phyloP scores from a whole-genome alignment of 2,113 vertebrate genomes.

The Andinoacara biseriatus region DNA sequence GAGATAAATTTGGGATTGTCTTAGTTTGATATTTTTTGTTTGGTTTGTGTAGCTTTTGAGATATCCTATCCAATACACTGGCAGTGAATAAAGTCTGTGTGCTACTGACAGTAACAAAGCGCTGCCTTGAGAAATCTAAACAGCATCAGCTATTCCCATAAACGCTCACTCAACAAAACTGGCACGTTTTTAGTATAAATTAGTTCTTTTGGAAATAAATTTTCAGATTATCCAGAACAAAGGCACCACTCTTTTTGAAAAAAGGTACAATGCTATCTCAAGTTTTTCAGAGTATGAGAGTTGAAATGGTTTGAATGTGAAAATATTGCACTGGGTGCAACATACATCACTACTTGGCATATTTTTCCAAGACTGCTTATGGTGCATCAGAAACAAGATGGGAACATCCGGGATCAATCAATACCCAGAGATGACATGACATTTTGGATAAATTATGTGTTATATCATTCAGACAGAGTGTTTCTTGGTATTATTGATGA shows the following conservation, averaged over 20 bases:
- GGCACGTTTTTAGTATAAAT: neutral
- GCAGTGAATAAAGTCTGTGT: neutral
- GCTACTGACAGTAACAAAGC: neutral
- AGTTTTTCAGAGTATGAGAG: neutral
- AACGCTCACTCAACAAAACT: neutral
- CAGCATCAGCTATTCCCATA: neutral
- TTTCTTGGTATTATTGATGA: neutral
- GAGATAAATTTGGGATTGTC: rapidly evolving
- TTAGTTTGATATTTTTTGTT: neutral
- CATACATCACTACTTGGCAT: neutral
- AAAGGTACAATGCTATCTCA: neutral
- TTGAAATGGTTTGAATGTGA: neutral
- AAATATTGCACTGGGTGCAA: neutral
- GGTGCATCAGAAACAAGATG: neutral
- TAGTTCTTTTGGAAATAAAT: neutral
- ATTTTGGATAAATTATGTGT: neutral
- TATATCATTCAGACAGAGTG: neutral
- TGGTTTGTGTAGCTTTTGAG: neutral
- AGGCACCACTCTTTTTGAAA: neutral
- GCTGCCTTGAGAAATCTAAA: neutral
- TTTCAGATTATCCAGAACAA: neutral
- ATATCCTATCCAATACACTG: neutral
- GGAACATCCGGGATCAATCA: neutral
- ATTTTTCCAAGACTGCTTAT: neutral
- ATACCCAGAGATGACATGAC: neutral